phyloP scores from a whole-genome alignment of 2,888 invertebrate genomes.

The Drosophila aldrichi region DNA sequence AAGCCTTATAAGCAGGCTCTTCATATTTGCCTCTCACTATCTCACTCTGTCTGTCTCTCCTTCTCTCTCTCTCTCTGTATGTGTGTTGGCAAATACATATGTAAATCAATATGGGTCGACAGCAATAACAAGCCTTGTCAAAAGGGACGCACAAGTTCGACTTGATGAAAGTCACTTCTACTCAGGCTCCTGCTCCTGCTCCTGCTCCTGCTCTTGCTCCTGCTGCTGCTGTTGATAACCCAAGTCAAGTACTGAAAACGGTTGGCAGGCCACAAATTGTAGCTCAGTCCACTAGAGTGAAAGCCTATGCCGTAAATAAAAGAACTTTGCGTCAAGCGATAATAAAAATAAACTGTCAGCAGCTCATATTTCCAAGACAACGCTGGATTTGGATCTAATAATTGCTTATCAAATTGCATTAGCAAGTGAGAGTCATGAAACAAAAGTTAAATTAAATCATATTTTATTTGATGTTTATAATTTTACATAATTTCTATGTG shows the following conservation, averaged over 20 bases:
- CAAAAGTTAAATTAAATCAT: not conserved
- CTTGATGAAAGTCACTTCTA: conserved; percentile 41
- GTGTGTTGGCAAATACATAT: conserved; percentile 57
- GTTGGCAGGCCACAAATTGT: conserved; percentile 55
- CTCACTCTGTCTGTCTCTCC: not conserved
- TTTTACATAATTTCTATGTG: not conserved
- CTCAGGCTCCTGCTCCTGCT: not conserved
- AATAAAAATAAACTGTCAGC: conserved; percentile 35
- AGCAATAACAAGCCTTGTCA: conserved; percentile 50
- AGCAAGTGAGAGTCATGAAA: conserved; percentile 4
- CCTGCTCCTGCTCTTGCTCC: conserved; percentile 5
- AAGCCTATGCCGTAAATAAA: conserved; percentile 4
- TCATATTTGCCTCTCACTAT: not conserved
- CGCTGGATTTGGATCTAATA: conserved; percentile 47
- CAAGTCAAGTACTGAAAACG: conserved; percentile 46
- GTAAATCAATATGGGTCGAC: conserved; percentile 69
- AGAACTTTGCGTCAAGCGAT: conserved; percentile 26
- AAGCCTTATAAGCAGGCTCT: conserved; percentile 23
- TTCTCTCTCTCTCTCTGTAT: not conserved
- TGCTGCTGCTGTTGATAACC: conserved; percentile 12
- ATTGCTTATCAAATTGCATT: conserved; percentile 60
- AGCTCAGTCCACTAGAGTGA: conserved; percentile 25
- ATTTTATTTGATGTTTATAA: not conserved
- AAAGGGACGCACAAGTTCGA: conserved; percentile 32
- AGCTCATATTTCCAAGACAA: conserved; percentile 48